Conservation (phyloP, 2,888 invertebrate genomes). For the Acleris laterana region DNA sequence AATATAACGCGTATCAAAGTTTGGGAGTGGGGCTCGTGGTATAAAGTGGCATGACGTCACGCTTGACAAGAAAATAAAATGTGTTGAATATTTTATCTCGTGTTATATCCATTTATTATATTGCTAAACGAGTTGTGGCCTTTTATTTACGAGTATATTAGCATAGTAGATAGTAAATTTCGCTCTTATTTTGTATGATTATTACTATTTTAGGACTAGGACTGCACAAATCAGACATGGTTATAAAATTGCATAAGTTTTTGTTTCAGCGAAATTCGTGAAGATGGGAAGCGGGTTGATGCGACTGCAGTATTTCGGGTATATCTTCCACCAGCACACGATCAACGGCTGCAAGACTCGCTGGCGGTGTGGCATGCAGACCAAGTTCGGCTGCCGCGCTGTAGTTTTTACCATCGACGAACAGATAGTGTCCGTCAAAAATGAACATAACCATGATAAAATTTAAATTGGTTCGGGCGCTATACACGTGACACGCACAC, state of each 20-base stretch:
- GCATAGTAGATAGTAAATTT: no score
- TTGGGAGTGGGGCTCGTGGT: no score
- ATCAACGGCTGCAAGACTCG: conserved; percentile 33
- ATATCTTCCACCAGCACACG: neutral
- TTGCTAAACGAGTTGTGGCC: no score
- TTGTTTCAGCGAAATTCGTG: conserved; percentile 30
- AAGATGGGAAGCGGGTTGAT: conserved; percentile 36
- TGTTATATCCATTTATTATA: no score
- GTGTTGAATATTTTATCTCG: no score
- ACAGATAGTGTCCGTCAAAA: conserved; percentile 21
- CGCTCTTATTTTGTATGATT: no score
- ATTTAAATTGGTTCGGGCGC: neutral
- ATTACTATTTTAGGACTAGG: no score
- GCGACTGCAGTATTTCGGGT: conserved; percentile 25
- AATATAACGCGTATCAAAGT: no score
- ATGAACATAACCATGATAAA: conserved; percentile 38
- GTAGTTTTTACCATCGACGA: conserved; percentile 37
- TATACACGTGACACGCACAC: neutral
- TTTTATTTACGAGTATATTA: no score
- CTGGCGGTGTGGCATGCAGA: conserved; percentile 42
- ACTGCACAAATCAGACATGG: no score
- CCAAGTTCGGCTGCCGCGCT: conserved; percentile 38
- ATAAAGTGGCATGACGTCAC: no score
- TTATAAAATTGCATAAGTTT: neutral
- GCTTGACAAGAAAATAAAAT: no score